Evolutionary conservation across 2,113 vertebrate genomes (phyloP), one percentile per base, ranked within the genome.

Genomic region (Ceyx margarethae): DNA sequence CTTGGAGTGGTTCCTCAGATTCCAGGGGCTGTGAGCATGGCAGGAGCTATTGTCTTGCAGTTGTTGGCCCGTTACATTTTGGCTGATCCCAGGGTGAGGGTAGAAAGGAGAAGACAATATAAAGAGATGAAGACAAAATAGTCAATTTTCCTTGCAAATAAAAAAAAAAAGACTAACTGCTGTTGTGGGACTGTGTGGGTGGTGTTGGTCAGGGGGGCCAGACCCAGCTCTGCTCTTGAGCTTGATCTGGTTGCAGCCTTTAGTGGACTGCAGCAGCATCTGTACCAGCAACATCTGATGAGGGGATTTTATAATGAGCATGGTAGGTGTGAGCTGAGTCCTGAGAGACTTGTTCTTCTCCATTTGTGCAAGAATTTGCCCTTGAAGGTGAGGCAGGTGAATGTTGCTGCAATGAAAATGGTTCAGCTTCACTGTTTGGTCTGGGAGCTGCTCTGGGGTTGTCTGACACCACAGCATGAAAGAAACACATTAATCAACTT

Each of bases 341-440:
- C 53, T 29, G 5, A 4, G 26, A 31, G 48, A 51, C 43, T 37
- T 6, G 0, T 89, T 81, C 28, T 80, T 25, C 7, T 11, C 18
- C 60, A 5, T 15, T 28, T 1, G 2, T 7, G 60, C 18, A 58
- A n/a, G 56, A 48, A 20, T 42, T 62, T 74, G 35, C 72, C 46
- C 71, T 60, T 40, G 73, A 62, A 66, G 45, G 29, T 25, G 56
- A 48, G n/a, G 13, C 1, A 0, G 19, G 7, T 2, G 57, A 20
- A 19, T 46, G 28, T 31, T 50, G 31, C 40, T 79, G 0, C 56
- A 18, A 12, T 17, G 37, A 9, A 37, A 19, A 9, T 6, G 66
- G 43, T 29, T 78, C 37, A 14, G 15, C 0, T 0, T 73, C 45
- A 1, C 46, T 46, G 5, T 15, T 58, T 0, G 37, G 0, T n/a